Base-by-base conservation (phyloP, 2,888 invertebrate genomes). In the Acleris sparsana region DNA sequence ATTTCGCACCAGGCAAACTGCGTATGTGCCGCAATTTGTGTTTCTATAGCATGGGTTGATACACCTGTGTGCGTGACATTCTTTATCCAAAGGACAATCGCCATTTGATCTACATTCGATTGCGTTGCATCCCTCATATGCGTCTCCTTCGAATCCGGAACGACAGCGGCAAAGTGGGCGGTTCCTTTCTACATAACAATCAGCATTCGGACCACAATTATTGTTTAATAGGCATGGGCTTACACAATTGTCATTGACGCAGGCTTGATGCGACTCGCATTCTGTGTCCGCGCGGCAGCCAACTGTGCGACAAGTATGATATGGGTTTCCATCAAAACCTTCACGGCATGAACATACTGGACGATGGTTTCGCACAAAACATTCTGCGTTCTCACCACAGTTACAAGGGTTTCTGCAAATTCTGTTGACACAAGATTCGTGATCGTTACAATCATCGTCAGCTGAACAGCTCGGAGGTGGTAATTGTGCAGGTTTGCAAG, bases 351-450 rank as follows among this genome's bases (percentile, higher is more conserved):
- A 96, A 83, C 98, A 98, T 46, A 96, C 95, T 2, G 97, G 97
- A 69, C 97, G 94, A 81, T 98, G 98, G 75, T 97, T 95, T 69
- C 95, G 94, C 6, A 98, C 95, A 71, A 94, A 94, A 78, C 98
- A 98, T 73, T 96, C 94, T 48, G 97, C 96, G 77, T 97, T 96
- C 48, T 94, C 94, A 60, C 98, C 98, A 81, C 98, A 98, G 78
- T 96, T 96, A 84, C 98, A 98, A 16, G 97, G 97, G 76, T 97
- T 96, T 73, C 96, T 94, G 79, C 98, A 98, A 73, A 96, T 94
- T 76, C 97, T 93, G 79, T 97, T 97, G 51, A 97, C 94, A 80
- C 98, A 98, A 11, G 97, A 95, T 83, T 97, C 96, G 71, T 94
- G 94, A 56, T 94, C 94, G 5, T 94, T 92, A 80, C 98, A 98